Percentiles rank a stretch among this genome's conserved stretches.
Conservation (phyloP, 2,888 invertebrate species). For the Neelides folsomi region DNA sequence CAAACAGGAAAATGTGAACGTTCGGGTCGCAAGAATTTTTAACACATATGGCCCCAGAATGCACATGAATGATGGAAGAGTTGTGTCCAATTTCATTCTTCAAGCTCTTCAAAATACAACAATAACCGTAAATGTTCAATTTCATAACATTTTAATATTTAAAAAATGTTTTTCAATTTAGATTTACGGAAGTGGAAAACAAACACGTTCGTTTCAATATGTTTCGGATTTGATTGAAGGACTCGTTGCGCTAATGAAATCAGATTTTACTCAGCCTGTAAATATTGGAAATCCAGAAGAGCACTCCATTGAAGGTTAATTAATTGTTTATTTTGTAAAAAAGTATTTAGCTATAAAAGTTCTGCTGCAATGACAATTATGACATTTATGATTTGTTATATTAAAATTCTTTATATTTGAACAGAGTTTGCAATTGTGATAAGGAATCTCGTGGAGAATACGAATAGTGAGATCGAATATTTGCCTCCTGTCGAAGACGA, state of each 20-base stretch:
- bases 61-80: slow-evolving; percentile 97
- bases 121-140: slow-evolving; percentile 59
- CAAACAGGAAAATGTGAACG: slow-evolving; percentile 88
- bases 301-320: slow-evolving; percentile 72
- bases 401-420: slow-evolving; percentile 34
- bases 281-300: slow-evolving; percentile 98
- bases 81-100: slow-evolving; percentile 95
- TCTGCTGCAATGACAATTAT: too few relatives aligned
- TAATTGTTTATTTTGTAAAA: too few relatives aligned
- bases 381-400: too few relatives aligned
- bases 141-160: neutral
- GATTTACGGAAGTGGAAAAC: slow-evolving; percentile 74
- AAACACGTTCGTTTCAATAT: slow-evolving; percentile 95
- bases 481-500: slow-evolving; percentile 86
- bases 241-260: slow-evolving; percentile 77
- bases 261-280: slow-evolving; percentile 81
- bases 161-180: slow-evolving; percentile 35
- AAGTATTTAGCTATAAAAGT: too few relatives aligned
- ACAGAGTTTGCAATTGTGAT: slow-evolving; percentile 76
- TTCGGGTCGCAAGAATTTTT: slow-evolving; percentile 93
- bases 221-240: slow-evolving; percentile 95
- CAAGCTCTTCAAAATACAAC: slow-evolving; percentile 89
- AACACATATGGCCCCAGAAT: slow-evolving; percentile 98
- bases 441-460: slow-evolving; percentile 66
- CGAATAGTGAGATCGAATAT: slow-evolving; percentile 63